These are phyloP conservation scores for Ciconia maguari DNA, from an alignment of 2,113 vertebrate genomes.

Conservation along the genomic window DNA sequence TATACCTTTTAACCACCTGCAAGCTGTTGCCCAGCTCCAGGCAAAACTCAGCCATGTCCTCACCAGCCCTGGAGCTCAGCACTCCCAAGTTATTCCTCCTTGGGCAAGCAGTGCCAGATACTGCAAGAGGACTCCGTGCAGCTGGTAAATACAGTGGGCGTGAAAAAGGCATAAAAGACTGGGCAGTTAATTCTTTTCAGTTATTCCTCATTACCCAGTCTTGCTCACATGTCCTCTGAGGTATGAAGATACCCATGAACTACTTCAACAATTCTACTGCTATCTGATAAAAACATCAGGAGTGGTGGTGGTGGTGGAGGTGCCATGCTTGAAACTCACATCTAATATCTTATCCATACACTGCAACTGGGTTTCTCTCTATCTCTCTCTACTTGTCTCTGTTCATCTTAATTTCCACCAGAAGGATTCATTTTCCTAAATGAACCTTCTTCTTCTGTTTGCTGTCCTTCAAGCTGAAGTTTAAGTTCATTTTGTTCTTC, in stretches of 20 bases:
- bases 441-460: background rate
- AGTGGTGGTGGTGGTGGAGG: background rate
- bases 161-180: background rate
- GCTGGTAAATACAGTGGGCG: rapidly evolving
- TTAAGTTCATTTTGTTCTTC: background rate
- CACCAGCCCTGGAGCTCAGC: background rate
- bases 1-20: background rate
- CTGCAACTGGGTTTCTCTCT: background rate
- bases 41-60: background rate
- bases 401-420: background rate
- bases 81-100: background rate
- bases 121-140: background rate
- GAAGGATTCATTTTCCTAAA: background rate
- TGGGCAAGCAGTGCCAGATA: background rate
- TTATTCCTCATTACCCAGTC: background rate
- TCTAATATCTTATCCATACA: background rate
- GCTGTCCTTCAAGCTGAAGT: background rate
- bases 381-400: background rate
- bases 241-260: background rate
- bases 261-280: background rate
- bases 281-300: rapidly evolving
- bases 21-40: background rate
- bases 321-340: background rate
- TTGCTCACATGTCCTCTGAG: background rate
- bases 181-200: background rate